Conservation (phyloP, 2,797 vertebrate genomes). For the Champsocephalus esox region DNA sequence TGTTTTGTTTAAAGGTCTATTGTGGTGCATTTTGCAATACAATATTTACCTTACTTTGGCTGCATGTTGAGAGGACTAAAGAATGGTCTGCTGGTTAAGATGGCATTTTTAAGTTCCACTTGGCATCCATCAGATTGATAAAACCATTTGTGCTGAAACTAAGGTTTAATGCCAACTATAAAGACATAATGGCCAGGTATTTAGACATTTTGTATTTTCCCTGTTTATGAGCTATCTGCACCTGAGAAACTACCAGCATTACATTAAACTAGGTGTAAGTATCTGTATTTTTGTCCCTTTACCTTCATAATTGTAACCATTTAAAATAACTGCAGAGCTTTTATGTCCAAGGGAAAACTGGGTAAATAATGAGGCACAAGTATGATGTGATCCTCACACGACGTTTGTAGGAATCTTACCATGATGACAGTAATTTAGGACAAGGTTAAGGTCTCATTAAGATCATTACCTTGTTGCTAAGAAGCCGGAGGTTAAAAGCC, state of each 20-base stretch:
- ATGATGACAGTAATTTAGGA: slow-evolving; percentile 66
- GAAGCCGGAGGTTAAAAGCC: slow-evolving; percentile 63
- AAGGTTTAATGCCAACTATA: not conserved
- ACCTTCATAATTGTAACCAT: slow-evolving; percentile 17
- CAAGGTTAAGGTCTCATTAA: slow-evolving; percentile 74
- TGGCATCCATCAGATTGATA: slow-evolving; percentile 2
- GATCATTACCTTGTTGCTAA: slow-evolving; percentile 66
- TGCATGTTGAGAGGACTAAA: not conserved
- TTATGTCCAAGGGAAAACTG: slow-evolving; percentile 27
- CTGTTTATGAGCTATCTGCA: not conserved
- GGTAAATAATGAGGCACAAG: slow-evolving; percentile 57
- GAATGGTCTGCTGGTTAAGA: not conserved
- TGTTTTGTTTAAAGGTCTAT: too few species aligned
- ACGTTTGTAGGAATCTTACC: slow-evolving; percentile 57
- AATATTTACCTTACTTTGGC: not conserved
- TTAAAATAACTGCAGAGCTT: slow-evolving; percentile 31
- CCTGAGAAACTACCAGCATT: not conserved
- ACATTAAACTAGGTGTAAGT: not conserved
- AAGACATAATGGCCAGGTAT: not conserved
- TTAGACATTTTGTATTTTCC: not conserved
- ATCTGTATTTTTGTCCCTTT: slow-evolving; percentile 5
- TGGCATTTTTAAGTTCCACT: not conserved
- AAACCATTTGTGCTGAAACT: not conserved
- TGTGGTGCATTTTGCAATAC: not conserved
- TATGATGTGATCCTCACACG: slow-evolving; percentile 61